Evolutionary conservation across 2,888 invertebrate species (phyloP).

Genomic region (Pseudococcus viburni): DNA sequence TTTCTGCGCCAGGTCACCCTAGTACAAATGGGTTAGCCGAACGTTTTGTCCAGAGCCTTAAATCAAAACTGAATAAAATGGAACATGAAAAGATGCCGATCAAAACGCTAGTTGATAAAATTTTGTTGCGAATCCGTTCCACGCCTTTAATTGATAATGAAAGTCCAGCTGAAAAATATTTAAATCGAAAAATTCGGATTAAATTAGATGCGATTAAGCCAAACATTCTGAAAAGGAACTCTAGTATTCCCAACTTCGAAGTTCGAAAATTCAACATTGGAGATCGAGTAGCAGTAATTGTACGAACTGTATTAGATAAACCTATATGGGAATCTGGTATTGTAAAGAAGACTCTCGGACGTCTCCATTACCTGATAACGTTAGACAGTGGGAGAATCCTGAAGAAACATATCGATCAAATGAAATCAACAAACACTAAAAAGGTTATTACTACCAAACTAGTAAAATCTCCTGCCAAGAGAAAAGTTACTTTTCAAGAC

Average conservation of each 20-base stretch:
- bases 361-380: neutral
- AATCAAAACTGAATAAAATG: constrained; percentile 26
- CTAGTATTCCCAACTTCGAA: neutral
- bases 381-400: neutral
- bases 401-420: constrained; percentile 38
- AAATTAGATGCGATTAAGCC: constrained; percentile 25
- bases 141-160: constrained; percentile 28
- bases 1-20: constrained; percentile 38
- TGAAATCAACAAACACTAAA: no score
- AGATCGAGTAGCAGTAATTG: neutral
- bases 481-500: no score
- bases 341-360: neutral
- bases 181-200: neutral
- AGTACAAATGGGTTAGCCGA: constrained; percentile 50
- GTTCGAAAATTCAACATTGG: neutral
- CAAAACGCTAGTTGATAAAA: neutral
- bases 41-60: constrained; percentile 21
- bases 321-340: neutral
- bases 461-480: no score
- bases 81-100: neutral
- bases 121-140: neutral
- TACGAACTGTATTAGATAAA: neutral
- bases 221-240: neutral
- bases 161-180: constrained; percentile 49
- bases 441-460: no score